phyloP scores from a whole-genome alignment of 1,140 invertebrate genomes.

The Dinothrombium tinctorium region DNA sequence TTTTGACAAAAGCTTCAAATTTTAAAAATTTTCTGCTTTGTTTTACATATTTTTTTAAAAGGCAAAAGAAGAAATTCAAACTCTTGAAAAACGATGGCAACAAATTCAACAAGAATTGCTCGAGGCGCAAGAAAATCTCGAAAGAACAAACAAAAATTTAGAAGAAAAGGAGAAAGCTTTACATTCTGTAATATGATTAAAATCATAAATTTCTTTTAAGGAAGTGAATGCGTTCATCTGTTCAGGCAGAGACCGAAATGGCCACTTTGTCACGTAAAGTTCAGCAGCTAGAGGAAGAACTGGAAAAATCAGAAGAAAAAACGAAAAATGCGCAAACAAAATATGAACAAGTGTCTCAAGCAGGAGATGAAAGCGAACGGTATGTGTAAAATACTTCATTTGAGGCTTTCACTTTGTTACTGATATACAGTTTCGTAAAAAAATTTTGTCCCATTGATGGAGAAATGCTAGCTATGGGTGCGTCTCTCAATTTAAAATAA shows the following conservation, averaged over 20 bases:
- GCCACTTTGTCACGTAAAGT: conserved; percentile 68
- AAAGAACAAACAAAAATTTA: conserved; percentile 77
- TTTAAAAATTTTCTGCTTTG: not conserved
- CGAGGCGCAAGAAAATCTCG: conserved; percentile 79
- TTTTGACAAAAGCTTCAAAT: no score
- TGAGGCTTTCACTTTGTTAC: not conserved
- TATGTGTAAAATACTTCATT: conserved; percentile 67
- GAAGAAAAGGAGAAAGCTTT: conserved; percentile 79
- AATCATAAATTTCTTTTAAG: not conserved
- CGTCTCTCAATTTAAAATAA: no score
- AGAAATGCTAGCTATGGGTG: no score
- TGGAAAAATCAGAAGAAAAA: conserved; percentile 38
- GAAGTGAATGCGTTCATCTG: not conserved
- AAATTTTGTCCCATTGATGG: no score
- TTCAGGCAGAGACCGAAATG: conserved; percentile 26
- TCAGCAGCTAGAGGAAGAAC: conserved; percentile 80
- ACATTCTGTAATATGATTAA: not conserved
- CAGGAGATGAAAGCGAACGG: conserved; percentile 98
- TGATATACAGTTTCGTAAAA: conserved; percentile 33
- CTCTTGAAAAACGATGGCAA: conserved; percentile 96
- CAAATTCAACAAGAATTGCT: conserved; percentile 96
- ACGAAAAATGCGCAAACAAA: conserved; percentile 57
- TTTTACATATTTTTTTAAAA: conserved; percentile 20
- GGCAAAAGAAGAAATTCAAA: conserved; percentile 87
- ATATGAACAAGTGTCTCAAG: conserved; percentile 90